Evolutionary conservation across 2,797 vertebrate genomes (phyloP), one percentile per base, ranked within the genome.

Genomic region (Malurus leucopterus): DNA sequence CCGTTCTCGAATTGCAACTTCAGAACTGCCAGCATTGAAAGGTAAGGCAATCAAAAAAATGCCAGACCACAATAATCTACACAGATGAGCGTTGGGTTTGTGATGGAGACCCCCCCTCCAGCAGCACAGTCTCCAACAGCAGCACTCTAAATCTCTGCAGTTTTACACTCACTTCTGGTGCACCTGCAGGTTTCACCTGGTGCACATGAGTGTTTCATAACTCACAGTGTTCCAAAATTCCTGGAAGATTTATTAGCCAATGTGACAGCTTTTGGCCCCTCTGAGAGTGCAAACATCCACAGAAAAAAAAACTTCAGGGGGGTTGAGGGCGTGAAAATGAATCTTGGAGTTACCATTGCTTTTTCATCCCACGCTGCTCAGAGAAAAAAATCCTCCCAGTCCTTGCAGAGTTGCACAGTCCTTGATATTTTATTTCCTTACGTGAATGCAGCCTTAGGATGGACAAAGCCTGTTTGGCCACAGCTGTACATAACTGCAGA

Each of bases 361-460:
- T 76, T 71, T 51, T 86, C 79, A 78, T 89, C 67, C 38, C 63
- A 21, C 59, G 53, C 32, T 30, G 50, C 29, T 78, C 49, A 79
- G 19, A 89, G 41, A 38, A 94, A 78, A 78, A 92, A 43, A 54
- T 69, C 88, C 63, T 67, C 77, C 15, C 49, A 67, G 30, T 64
- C 72, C 54, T 54, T 47, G 44, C n/a, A 89, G 53, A 83, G 44
- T 32, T 47, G 78, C 64, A 89, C 3, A 89, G 63, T 15, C 89
- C 59, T 72, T 94, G 22, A 17, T 64, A 82, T 92, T 94, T 93
- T 41, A 93, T 81, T 82, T 95, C 72, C 76, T 80, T 72, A 74
- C 10, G 57, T 84, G 82, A 88, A 4, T 44, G 83, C 61, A 80
- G 88, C 32, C 29, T 47, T 34, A 70, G 88, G 58, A 76, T 6